Percentiles rank a stretch among this genome's conserved stretches.
phyloP scores from a whole-genome alignment of 2,797 vertebrate species.

The Saguinus oedipus region DNA sequence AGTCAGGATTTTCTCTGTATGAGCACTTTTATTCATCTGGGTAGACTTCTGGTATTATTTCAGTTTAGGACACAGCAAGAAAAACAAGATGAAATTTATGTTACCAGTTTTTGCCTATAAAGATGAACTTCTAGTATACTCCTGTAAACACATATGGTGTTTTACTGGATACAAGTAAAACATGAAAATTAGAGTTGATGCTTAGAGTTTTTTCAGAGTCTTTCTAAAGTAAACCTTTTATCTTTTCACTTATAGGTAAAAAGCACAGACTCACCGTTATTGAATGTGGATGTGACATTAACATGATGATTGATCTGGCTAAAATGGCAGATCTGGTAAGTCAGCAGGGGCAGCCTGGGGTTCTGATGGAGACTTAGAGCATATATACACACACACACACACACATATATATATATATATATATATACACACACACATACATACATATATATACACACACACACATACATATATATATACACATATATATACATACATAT shows the following conservation, averaged over 20 bases:
- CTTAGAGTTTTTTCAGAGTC: neutral
- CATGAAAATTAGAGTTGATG: neutral
- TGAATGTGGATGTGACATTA: conserved; percentile 97
- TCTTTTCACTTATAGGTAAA: conserved; percentile 88
- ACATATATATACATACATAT: too few species aligned
- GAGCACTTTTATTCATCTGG: neutral
- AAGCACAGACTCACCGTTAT: conserved; percentile 96
- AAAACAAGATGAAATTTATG: neutral
- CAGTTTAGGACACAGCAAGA: neutral
- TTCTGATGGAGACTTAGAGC: neutral
- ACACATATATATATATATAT: too few species aligned
- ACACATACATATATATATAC: too few species aligned
- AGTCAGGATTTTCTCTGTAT: neutral
- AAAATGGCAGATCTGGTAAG: conserved; percentile 98
- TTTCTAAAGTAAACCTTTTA: conserved; percentile 45
- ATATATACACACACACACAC: too few species aligned
- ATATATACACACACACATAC: too few species aligned
- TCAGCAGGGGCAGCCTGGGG: neutral
- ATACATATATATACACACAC: too few species aligned
- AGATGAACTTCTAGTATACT: neutral
- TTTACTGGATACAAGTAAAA: neutral
- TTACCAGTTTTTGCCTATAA: conserved; percentile 3
- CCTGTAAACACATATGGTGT: neutral
- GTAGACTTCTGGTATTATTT: neutral
- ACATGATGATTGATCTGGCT: conserved; percentile 97